A percentile compares a stretch with the other conserved stretches of the same genome.
Evolutionary conservation across 1,140 invertebrate genomes (phyloP).

Genomic region (Drosophila biarmipes): DNA sequence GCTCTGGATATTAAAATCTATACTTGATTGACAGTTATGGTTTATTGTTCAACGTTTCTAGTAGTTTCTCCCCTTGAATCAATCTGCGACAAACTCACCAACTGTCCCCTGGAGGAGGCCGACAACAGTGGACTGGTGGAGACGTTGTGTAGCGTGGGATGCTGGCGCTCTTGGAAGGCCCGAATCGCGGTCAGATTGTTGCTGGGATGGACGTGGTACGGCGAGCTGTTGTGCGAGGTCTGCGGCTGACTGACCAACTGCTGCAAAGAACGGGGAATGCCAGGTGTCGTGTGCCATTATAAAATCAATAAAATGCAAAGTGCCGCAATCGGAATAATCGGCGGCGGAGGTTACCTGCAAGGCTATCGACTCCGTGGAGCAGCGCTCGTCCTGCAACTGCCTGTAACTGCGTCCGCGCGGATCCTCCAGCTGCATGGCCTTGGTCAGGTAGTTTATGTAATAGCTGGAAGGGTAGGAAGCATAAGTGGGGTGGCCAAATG

Average conservation of each 20-base stretch:
- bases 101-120: conserved; percentile 69
- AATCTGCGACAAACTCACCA: conserved; percentile 50
- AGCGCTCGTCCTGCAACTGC: conserved; percentile 85
- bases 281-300: conserved; percentile 7
- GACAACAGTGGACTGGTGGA: conserved; percentile 81
- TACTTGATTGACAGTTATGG: neutral
- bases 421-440: conserved; percentile 89
- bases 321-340: neutral
- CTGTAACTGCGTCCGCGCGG: conserved; percentile 86
- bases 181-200: conserved; percentile 80
- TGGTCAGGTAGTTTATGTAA: conserved; percentile 90
- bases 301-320: conserved; percentile 46
- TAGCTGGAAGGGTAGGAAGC: conserved; percentile 86
- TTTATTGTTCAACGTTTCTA: neutral
- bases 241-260: conserved; percentile 53
- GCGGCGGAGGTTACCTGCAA: conserved; percentile 85
- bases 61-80: too few relatives aligned
- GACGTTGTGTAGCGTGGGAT: conserved; percentile 74
- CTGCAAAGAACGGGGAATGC: conserved; percentile 29
- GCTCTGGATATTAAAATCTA: too few relatives aligned
- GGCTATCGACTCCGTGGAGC: conserved; percentile 86
- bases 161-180: conserved; percentile 78
- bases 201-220: conserved; percentile 83
- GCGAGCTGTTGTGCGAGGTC: conserved; percentile 74
- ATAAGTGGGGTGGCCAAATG: conserved; percentile 5